Evolutionary conservation across 2,113 vertebrate genomes (phyloP), one percentile per base, ranked within the genome.

Genomic region (Potamarius usumacintae): DNA sequence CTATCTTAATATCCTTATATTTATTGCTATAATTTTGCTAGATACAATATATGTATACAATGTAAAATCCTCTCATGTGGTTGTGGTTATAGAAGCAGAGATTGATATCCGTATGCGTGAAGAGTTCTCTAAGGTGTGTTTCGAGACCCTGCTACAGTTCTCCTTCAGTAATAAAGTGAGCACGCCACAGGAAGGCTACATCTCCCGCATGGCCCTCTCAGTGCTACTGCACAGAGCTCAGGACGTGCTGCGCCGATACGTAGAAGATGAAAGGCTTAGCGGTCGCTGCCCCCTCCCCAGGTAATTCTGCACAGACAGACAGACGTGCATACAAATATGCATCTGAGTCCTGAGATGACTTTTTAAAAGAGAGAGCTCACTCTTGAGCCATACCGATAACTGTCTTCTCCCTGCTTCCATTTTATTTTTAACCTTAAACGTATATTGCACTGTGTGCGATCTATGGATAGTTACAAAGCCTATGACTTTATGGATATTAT

Each of bases 121-220:
- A 91, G 97, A 99, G 77, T 99, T 99, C 94, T 99, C 98, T 7
- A 99, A 99, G 94, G 98, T 99, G 94, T 99, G 98, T 92, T 99
- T 99, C 89, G 98, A 99, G 95, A 99, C 98, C 0, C 91, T 99
- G 91, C 96, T 99, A 60, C 98, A 99, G 95, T 99, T 99, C 94
- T 99, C 98, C 91, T 99, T 99, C 95, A 99, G 98, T 96, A 98
- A 98, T 94, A 99, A 97, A 94, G 97, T 97, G 84, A 96, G 97
- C 87, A 99, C 97, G 34, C 97, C 98, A 50, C 98, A 99, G 93
- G 98, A 99, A 95, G 98, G 98, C 86, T 99, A 99, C 93, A 99
- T 99, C 93, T 99, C 98, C 8, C 96, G 98, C 82, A 98, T 99
- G 98, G 98, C 98, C 0, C 97, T 99, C 72, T 97, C 97, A 0